Evolutionary conservation across 35 echinoderm and acorn worm species (phyloP), one percentile per base, ranked within the genome.

Genomic region (Lytechinus variegatus): DNA sequence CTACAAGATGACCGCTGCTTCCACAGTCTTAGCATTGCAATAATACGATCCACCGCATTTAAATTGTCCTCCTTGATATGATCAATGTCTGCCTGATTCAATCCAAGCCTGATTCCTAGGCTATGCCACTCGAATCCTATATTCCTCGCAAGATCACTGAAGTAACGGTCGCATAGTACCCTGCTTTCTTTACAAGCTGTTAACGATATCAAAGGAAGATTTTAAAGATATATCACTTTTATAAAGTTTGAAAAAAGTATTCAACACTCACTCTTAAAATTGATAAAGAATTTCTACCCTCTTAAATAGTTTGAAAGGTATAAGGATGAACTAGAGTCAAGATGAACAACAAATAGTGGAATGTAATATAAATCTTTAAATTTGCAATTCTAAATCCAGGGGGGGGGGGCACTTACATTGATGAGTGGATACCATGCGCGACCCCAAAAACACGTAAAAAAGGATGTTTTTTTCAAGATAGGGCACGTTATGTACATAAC

Each of bases 21-120:
- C 94, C 60, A 87, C 4, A 52, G 28, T 10, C 54, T 28, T 8
- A 95, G 86, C 51, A 55, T 27, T 9, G 56, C 27, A 10, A 93
- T n/a, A 24, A 93, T 93, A 54, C 92, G 53, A 93, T 93, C 92
- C 12, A 93, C 27, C 11, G 92, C 52, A 7, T 9, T 27, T 13
- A 10, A 54, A 11, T 93, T 54, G 53, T 93, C 92, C 92, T 93
- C 92, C 12, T 54, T 93, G 27, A 93, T 56, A 54, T 93, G 92
- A n/a, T 93, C 92, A 57, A 54, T 55, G 28, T 93, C 92, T 10
- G 92, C 92, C n/a, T 93, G 52, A 14, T 55, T 93, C 0, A 93
- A 44, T 3, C 92, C 92, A 53, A 93, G 21, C n/a, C 55, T 93
- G 27, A 93, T 55, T 10, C 52, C 92, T 2, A 93, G 92, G 3